A percentile compares a stretch with the other conserved stretches of the same genome.
Conservation (phyloP, 1,140 invertebrate species). For the Drosophila simulans region DNA sequence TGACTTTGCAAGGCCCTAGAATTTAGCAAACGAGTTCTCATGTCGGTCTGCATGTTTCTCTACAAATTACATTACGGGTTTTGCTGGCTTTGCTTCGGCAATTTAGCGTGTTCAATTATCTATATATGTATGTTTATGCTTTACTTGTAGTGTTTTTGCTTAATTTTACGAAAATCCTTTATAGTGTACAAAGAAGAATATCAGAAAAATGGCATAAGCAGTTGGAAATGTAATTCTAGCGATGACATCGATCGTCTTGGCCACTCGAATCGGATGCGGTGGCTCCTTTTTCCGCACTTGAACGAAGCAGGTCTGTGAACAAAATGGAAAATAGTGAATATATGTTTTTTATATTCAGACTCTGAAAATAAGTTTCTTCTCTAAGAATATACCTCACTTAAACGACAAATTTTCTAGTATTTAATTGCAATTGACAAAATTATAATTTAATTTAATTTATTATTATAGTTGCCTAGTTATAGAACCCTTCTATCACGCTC, state of each 20-base stretch:
- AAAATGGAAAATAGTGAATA: constrained; percentile 25
- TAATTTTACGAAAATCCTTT: constrained; percentile 88
- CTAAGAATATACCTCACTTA: neutral
- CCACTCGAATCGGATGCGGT: constrained; percentile 95
- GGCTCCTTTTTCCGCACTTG: constrained; percentile 95
- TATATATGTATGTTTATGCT: constrained; percentile 37
- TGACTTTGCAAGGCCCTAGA: constrained; percentile 67
- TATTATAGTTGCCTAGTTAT: no score
- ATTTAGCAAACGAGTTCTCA: constrained; percentile 53
- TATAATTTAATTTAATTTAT: no score
- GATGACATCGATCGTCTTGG: constrained; percentile 97
- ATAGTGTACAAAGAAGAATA: constrained; percentile 97
- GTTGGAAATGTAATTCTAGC: constrained; percentile 96
- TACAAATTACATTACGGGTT: constrained; percentile 45
- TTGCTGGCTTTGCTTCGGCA: constrained; percentile 40
- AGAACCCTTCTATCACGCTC: no score
- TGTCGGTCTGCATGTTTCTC: constrained; percentile 19
- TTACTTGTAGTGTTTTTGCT: constrained; percentile 42
- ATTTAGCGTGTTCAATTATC: constrained; percentile 38
- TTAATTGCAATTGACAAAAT: no score
- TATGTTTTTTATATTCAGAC: no score
- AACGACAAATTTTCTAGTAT: no score
- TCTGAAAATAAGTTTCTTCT: constrained; percentile 3
- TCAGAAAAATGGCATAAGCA: constrained; percentile 95
- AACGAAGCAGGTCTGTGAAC: constrained; percentile 87